A percentile compares a stretch with the other conserved stretches of the same genome.
Evolutionary conservation across 2,797 vertebrate genomes (phyloP).

Genomic region (Brachyrhaphis roseni): DNA sequence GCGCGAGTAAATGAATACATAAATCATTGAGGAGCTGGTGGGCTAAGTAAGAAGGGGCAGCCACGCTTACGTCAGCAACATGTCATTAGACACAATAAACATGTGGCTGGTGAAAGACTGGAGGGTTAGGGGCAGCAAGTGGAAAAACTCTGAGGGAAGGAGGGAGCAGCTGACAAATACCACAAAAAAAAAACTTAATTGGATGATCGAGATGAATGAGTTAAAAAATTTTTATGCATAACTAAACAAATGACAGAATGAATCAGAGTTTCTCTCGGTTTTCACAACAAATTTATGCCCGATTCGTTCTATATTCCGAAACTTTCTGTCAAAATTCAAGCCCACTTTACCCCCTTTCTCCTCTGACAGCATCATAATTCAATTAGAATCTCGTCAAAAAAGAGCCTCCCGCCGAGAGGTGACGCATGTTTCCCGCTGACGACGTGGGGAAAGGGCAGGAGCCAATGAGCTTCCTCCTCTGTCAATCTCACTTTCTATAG

Average conservation of each 20-base stretch:
- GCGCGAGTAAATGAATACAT: neutral
- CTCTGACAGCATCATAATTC: constrained; percentile 45
- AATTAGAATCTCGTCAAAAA: constrained; percentile 39
- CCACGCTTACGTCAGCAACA: neutral
- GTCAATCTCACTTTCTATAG: constrained; percentile 13
- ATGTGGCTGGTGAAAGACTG: neutral
- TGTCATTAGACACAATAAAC: constrained; percentile 7
- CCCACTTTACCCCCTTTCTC: constrained; percentile 30
- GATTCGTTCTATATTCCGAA: constrained; percentile 39
- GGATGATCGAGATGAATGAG: neutral
- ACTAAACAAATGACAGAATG: too few relatives aligned
- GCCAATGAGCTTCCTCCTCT: constrained; percentile 13
- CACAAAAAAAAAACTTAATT: neutral
- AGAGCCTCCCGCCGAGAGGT: constrained; percentile 40
- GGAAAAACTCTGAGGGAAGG: neutral
- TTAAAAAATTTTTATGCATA: too few relatives aligned
- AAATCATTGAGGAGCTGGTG: neutral
- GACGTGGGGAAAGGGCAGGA: neutral
- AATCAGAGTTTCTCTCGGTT: neutral
- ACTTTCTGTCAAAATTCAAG: constrained; percentile 45
- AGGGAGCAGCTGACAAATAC: neutral
- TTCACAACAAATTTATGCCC: neutral
- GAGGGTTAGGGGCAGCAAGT: neutral
- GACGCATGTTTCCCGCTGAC: constrained; percentile 54
- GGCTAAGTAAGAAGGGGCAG: neutral